Base-by-base conservation (phyloP, 2,888 invertebrate genomes). In the Plutella xylostella region DNA sequence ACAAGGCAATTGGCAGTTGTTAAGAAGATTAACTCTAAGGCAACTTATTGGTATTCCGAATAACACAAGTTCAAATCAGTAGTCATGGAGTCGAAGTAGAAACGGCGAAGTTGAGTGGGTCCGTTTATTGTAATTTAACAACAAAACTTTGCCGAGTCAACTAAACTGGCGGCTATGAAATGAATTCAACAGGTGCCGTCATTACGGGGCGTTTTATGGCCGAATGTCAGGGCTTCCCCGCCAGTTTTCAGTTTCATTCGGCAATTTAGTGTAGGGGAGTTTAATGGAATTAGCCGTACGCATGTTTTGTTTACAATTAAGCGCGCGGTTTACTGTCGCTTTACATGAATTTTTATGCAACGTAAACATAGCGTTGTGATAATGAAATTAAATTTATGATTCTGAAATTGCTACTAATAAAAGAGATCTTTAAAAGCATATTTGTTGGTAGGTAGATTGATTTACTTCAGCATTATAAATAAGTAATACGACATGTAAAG, bases 191-290 rank as follows among this genome's bases (percentile, higher is more conserved):
- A 77, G 72, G 77, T 75, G 68, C 60, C 51, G 51, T 58, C 66
- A 67, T 72, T 73, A 66, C 58, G 55, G 59, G 56, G 61, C 65
- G 67, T 71, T 69, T 70, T 72, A 70, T 67, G 52, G 60, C 55
- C 33, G 25, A 45, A 40, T 40, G 47, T 52, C 52, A 50, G 48
- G 45, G 42, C 45, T 48, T 48, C 48, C 47, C 45, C 47, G 49
- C 45, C 52, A 46, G 42, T 51, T 51, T 51, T 42, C 42, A 34
- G 42, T 42, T 42, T 42, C 42, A 31, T 25, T 39, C n/a, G 17
- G 9, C 39, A 15, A 25, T 22, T 39, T 17, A 25, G 37, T 37
- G 20, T 9, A 20, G 37, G 37, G 20, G 12, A 37, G 37, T 20
- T 37, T 34, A 34, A 34, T 15, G n/a, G 34, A 34, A 34, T 34